phyloP scores from a whole-genome alignment of 2,888 invertebrate genomes.

The Drosophila maculinotata region DNA sequence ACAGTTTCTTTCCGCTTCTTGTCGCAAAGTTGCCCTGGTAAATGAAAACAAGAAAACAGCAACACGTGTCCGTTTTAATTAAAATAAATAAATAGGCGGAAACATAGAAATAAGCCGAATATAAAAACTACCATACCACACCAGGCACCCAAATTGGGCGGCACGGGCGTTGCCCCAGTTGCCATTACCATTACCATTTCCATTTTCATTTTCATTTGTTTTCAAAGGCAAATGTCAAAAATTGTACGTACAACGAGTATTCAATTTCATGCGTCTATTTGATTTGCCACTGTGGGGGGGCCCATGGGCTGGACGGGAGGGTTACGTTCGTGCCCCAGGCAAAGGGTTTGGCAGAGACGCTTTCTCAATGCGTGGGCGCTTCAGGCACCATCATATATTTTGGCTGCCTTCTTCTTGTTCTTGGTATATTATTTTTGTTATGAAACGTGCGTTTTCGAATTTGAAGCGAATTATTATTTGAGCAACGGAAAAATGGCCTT shows the following conservation, averaged over 20 bases:
- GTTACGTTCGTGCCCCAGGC: slow-evolving; percentile 43
- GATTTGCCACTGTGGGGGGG: slow-evolving; percentile 56
- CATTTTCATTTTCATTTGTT: slow-evolving; percentile 45
- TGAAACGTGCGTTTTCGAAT: slow-evolving; percentile 77
- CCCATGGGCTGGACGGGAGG: slow-evolving; percentile 13
- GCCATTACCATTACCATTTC: slow-evolving; percentile 34
- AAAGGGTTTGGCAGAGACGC: slow-evolving; percentile 54
- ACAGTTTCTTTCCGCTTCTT: slow-evolving; percentile 25
- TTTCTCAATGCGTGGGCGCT: slow-evolving; percentile 41
- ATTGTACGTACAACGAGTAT: slow-evolving; percentile 55
- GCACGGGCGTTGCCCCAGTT: slow-evolving; percentile 46
- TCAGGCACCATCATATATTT: slow-evolving; percentile 33
- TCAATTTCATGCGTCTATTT: slow-evolving; percentile 78
- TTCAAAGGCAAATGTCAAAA: slow-evolving; percentile 69
- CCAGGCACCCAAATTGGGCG: slow-evolving; percentile 8
- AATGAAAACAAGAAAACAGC: slow-evolving; percentile 76
- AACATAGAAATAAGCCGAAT: slow-evolving; percentile 57
- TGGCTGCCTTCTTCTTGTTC: slow-evolving; percentile 33
- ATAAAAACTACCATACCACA: slow-evolving; percentile 32
- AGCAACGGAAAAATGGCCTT: slow-evolving; percentile 30
- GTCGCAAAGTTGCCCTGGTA: slow-evolving; percentile 47
- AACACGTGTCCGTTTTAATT: slow-evolving; percentile 78
- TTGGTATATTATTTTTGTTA: slow-evolving; percentile 56
- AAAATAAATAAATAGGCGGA: slow-evolving; percentile 77
- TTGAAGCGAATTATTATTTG: slow-evolving; percentile 76